Evolutionary conservation across 92 coral and sea anemone species (phyloP), one percentile per base, ranked within the genome.

Genomic region (Phymanthus crucifer): DNA sequence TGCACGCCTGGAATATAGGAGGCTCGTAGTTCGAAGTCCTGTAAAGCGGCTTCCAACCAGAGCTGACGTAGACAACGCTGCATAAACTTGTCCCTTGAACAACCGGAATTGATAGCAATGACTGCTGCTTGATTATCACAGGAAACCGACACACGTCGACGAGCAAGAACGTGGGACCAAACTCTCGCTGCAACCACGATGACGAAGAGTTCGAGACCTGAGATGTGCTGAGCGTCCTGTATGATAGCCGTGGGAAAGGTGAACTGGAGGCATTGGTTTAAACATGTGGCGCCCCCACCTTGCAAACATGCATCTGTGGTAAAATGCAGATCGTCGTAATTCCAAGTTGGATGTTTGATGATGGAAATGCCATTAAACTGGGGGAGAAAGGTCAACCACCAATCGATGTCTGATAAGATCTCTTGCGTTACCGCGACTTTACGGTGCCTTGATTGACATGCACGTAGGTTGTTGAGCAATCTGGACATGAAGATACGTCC

Each of bases 321-420:
- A 24, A 81, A 81, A 58, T 27, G 50, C 6, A 81, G 35, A 40
- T 81, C 85, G 36, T 71, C 18, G 21, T 64, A 84, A 40, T 84
- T 75, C 79, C 78, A 70, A 13, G 46, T 17, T 0, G 16, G 56
- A 9, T 78, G 87, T 52, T 84, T 84, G 48, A 84, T 77, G 21
- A 71, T 18, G 0, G 87, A 84, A 43, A 71, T 19, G 11, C 79
- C 83, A 40, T 71, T 29, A 43, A 40, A 84, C 24, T 23, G 78
- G 0, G 83, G 83, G 16, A 84, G 78, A 78, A 84, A 84, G 1
- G 66, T 64, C 24, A 84, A 17, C 87, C 87, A 84, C 83, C 87
- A 84, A 4, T 84, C 77, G 24, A 84, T 57, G 52, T 84, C 87
- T 10, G n/a, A 32, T 17, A 13, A 40, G 61, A 83, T 67, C 9